Conservation (phyloP, 2,888 invertebrate species). For the Hypsopygia costalis region DNA sequence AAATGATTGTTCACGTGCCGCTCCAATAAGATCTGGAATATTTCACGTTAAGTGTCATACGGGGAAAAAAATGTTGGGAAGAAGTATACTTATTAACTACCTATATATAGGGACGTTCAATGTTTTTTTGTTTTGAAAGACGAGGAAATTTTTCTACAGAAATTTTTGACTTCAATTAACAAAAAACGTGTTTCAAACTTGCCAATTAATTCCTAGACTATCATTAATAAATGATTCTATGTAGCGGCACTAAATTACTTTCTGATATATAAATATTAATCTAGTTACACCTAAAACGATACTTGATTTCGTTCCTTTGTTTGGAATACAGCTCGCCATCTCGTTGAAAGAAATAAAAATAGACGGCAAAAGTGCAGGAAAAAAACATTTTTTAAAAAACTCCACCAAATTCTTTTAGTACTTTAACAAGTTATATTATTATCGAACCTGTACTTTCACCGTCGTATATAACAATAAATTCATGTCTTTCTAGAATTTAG, state of each 20-base stretch:
- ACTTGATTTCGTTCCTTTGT: slow-evolving; percentile 17
- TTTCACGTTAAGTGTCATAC: slow-evolving; percentile 8
- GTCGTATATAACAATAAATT: slow-evolving; percentile 15
- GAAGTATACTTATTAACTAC: too few relatives aligned
- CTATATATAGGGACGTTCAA: too few relatives aligned
- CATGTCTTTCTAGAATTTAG: slow-evolving; percentile 7
- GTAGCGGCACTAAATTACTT: too few relatives aligned
- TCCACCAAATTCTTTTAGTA: too few relatives aligned
- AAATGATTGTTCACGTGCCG: slow-evolving; percentile 97
- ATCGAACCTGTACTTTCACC: slow-evolving; percentile 1
- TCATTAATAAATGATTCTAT: too few relatives aligned
- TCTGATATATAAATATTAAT: slow-evolving; percentile 14
- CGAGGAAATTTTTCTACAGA: too few relatives aligned
- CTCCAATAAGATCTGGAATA: slow-evolving; percentile 88
- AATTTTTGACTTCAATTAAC: too few relatives aligned
- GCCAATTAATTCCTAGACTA: too few relatives aligned
- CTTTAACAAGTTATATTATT: neutral
- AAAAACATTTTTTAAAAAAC: too few relatives aligned
- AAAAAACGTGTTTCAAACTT: too few relatives aligned
- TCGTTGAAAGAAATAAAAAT: slow-evolving; percentile 29
- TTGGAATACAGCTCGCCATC: slow-evolving; percentile 22
- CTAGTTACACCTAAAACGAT: slow-evolving; percentile 18
- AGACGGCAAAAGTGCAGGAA: slow-evolving; percentile 11
- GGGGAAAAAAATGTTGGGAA: neutral
- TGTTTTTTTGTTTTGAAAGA: too few relatives aligned